These are phyloP conservation scores for Idris sp. DNA, from an alignment of 1,140 invertebrate species.

Conservation along the genomic window DNA sequence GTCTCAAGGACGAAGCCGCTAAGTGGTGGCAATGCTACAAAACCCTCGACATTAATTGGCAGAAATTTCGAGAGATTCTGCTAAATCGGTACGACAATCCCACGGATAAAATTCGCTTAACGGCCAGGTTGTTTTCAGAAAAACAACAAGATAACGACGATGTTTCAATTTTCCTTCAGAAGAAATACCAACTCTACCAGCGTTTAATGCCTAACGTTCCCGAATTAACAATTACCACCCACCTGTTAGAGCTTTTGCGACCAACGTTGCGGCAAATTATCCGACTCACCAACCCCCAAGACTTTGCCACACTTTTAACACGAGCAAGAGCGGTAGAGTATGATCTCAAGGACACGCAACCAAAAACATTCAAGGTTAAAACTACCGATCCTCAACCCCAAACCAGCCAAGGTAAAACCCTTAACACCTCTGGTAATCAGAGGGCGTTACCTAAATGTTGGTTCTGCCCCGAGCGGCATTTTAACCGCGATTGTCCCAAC, in stretches of 20 bases:
- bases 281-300: too few species aligned
- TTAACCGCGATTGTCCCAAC: neutral
- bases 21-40: conserved; percentile 9
- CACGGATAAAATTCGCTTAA: neutral
- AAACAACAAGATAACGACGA: conserved; percentile 6
- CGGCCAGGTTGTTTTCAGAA: neutral
- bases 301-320: too few species aligned
- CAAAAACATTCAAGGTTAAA: too few species aligned
- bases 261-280: too few species aligned
- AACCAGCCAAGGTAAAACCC: too few species aligned
- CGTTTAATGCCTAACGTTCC: neutral
- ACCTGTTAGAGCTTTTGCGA: too few species aligned
- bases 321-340: too few species aligned
- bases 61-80: conserved; percentile 4
- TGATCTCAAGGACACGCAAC: too few species aligned
- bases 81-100: conserved; percentile 5
- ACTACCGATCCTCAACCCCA: too few species aligned
- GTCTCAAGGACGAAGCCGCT: neutral
- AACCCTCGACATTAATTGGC: neutral
- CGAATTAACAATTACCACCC: too few species aligned
- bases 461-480: neutral
- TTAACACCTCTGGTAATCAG: too few species aligned
- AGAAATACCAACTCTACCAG: conserved; percentile 14
- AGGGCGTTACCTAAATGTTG: neutral
- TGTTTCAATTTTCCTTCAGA: neutral